Evolutionary conservation across 2,113 vertebrate species (phyloP).

Genomic region (Ciconia maguari): DNA sequence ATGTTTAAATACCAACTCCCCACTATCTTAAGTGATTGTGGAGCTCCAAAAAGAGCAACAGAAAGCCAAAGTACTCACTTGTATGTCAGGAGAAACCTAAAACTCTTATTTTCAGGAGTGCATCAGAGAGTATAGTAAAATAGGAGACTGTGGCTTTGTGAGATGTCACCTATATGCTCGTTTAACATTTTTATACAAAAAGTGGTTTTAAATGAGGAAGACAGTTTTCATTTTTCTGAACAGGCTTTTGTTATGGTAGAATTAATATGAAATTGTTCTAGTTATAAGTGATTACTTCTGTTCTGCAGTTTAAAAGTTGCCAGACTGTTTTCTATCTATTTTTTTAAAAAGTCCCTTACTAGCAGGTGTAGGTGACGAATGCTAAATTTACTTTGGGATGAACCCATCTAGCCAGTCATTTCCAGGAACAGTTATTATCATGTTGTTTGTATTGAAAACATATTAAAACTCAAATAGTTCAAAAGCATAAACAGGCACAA

Average conservation of each 20-base stretch:
- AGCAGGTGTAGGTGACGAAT: not conserved
- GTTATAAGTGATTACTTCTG: not conserved
- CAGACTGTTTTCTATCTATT: not conserved
- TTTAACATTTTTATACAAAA: not conserved
- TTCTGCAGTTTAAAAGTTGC: not conserved
- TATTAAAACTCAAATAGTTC: slow-evolving; percentile 61
- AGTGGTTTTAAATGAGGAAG: not conserved
- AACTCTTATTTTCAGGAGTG: not conserved
- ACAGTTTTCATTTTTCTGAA: not conserved
- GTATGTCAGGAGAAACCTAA: not conserved
- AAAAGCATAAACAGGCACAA: slow-evolving; percentile 67
- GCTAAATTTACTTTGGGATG: slow-evolving; percentile 43
- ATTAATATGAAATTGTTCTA: not conserved
- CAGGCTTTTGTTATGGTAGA: not conserved
- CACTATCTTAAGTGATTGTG: too few relatives aligned
- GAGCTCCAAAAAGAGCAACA: not conserved
- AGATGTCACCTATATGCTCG: not conserved
- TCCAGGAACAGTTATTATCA: slow-evolving; percentile 47
- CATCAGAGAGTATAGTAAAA: not conserved
- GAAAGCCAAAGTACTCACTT: not conserved
- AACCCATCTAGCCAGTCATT: slow-evolving; percentile 50
- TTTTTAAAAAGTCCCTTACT: not conserved
- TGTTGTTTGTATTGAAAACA: slow-evolving; percentile 57
- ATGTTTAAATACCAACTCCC: not conserved
- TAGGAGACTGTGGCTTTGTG: not conserved